Percentiles rank a stretch among this genome's conserved stretches.
phyloP scores from a whole-genome alignment of 2,797 vertebrate species.

The Gadopsis marmoratus region DNA sequence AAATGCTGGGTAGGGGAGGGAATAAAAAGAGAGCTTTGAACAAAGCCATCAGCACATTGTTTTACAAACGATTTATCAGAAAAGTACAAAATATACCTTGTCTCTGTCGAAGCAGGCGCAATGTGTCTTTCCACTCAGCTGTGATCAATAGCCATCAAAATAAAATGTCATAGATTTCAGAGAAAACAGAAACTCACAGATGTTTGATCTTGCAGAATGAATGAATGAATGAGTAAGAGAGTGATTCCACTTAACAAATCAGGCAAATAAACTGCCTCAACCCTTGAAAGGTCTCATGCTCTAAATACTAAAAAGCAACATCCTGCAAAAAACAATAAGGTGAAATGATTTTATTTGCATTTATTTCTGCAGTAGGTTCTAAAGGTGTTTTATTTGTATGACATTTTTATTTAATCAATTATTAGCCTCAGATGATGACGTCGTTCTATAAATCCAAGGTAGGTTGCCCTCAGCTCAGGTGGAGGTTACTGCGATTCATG shows the following conservation, averaged over 20 bases:
- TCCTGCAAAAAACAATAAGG: background rate
- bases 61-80: slow-evolving; percentile 40
- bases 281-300: background rate
- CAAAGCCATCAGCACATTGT: slow-evolving; percentile 17
- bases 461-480: slow-evolving; percentile 27
- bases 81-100: slow-evolving; percentile 17
- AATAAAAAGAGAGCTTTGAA: slow-evolving; percentile 16
- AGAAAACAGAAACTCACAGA: slow-evolving; percentile 25
- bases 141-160: slow-evolving; percentile 56
- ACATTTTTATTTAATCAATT: slow-evolving; percentile 10
- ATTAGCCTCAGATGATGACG: slow-evolving; percentile 13
- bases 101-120: slow-evolving; percentile 42
- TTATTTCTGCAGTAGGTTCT: background rate
- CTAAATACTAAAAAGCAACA: slow-evolving; percentile 7
- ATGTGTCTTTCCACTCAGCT: slow-evolving; percentile 12
- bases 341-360: background rate
- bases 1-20: background rate
- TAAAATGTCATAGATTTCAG: slow-evolving; percentile 15
- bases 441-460: slow-evolving; percentile 2
- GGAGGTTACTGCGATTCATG: slow-evolving; percentile 37
- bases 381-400: background rate
- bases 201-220: slow-evolving; percentile 3
- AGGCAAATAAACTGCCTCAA: slow-evolving; percentile 1
- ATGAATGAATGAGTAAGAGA: background rate
- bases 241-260: background rate